Percentiles rank a stretch among this genome's conserved stretches.
Evolutionary conservation across 2,797 vertebrate genomes (phyloP).

Genomic region (Passerculus sandwichensis): DNA sequence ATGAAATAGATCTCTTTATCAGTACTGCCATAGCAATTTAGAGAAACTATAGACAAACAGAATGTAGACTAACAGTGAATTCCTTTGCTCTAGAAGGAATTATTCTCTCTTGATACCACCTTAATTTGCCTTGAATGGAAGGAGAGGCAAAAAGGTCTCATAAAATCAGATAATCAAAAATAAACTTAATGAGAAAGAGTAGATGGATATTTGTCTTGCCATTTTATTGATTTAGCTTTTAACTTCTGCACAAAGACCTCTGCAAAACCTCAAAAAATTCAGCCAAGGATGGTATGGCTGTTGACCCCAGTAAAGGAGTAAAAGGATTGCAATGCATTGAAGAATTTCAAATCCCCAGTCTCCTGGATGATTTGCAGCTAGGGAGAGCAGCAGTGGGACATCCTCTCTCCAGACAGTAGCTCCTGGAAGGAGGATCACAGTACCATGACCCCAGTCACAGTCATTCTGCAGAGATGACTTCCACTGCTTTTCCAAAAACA

Average conservation of each 20-base stretch:
- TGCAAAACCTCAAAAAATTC: background rate
- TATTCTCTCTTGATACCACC: background rate
- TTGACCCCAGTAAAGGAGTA: background rate
- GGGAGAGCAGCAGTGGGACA: background rate
- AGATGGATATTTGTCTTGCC: background rate
- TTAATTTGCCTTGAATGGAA: background rate
- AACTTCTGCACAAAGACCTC: background rate
- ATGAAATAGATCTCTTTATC: background rate
- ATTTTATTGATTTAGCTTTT: background rate
- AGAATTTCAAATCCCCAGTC: background rate
- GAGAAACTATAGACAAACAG: background rate
- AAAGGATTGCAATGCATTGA: background rate
- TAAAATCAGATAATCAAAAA: background rate
- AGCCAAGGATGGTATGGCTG: background rate
- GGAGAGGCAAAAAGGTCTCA: background rate
- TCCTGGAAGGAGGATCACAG: background rate
- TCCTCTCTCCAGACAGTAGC: background rate
- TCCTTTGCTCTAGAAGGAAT: background rate
- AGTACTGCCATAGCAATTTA: background rate
- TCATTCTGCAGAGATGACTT: background rate
- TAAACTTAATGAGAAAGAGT: background rate
- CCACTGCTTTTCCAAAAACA: background rate
- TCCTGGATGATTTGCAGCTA: background rate
- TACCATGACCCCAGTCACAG: background rate
- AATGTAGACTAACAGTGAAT: background rate